Percentiles rank a stretch among this genome's conserved stretches.
phyloP scores from a whole-genome alignment of 2,888 invertebrate species.

The Platycheirus rosarum region DNA sequence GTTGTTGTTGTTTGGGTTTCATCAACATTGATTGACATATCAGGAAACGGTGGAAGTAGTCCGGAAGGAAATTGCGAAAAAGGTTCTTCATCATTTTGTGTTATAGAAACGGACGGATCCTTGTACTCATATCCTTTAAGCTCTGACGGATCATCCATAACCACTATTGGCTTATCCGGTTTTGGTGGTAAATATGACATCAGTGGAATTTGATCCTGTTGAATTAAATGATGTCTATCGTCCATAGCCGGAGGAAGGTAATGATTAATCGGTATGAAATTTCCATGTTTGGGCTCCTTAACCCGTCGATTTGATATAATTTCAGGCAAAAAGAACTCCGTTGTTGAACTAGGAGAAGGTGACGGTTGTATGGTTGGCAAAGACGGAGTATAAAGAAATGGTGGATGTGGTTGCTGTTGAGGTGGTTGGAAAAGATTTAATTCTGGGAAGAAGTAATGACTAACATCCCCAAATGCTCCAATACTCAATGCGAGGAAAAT shows the following conservation, averaged over 20 bases:
- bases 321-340: conserved; percentile 80
- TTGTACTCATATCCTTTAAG: conserved; percentile 55
- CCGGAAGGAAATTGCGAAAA: conserved; percentile 42
- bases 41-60: conserved; percentile 37
- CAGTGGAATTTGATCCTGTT: conserved; percentile 68
- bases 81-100: conserved; percentile 41
- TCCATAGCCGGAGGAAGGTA: conserved; percentile 78
- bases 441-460: conserved; percentile 78
- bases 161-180: conserved; percentile 76
- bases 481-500: conserved; percentile 11
- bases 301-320: conserved; percentile 79
- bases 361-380: conserved; percentile 75
- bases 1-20: neutral
- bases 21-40: conserved; percentile 6
- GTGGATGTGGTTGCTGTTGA: conserved; percentile 60
- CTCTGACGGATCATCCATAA: conserved; percentile 75
- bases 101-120: conserved; percentile 39
- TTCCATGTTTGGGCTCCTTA: conserved; percentile 71
- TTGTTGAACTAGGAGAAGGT: conserved; percentile 73
- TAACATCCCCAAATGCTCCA: conserved; percentile 74
- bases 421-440: conserved; percentile 75
- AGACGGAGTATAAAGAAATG: conserved; percentile 76
- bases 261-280: conserved; percentile 79
- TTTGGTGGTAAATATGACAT: conserved; percentile 61
- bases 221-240: conserved; percentile 76